These are phyloP conservation scores for Palythoa heliodiscus DNA, from an alignment of 92 coral and sea anemone genomes.

Conservation along the genomic window DNA sequence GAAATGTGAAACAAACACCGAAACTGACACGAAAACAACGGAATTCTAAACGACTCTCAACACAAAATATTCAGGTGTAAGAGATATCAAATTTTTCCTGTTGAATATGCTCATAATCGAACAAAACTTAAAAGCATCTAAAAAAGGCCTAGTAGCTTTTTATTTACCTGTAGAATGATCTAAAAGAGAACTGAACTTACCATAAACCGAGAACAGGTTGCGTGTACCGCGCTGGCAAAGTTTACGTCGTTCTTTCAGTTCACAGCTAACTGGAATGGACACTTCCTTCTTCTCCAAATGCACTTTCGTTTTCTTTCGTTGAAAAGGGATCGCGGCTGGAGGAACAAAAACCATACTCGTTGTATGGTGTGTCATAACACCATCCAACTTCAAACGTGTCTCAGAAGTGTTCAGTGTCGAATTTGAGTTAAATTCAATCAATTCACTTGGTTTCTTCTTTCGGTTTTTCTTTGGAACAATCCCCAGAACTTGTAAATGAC, in stretches of 20 bases:
- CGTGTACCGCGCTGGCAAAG: constrained; percentile 67
- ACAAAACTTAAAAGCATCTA: not conserved
- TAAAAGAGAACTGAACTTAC: constrained; percentile 60
- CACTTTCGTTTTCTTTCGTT: constrained; percentile 69
- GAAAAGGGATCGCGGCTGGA: constrained; percentile 63
- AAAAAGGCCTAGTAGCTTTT: not conserved
- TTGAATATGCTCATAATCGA: not conserved
- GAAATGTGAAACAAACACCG: constrained; percentile 31
- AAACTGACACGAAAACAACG: constrained; percentile 22
- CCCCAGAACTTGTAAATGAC: constrained; percentile 98
- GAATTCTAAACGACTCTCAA: constrained; percentile 15
- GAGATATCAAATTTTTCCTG: not conserved
- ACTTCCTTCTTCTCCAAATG: constrained; percentile 55
- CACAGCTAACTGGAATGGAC: constrained; percentile 67
- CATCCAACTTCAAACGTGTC: constrained; percentile 75
- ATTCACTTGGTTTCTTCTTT: constrained; percentile 90
- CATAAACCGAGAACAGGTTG: constrained; percentile 82
- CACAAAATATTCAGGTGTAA: not conserved
- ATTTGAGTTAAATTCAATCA: constrained; percentile 63
- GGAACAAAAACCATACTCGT: constrained; percentile 81
- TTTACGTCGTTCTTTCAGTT: constrained; percentile 68
- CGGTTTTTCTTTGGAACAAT: constrained; percentile 94
- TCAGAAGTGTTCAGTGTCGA: constrained; percentile 55
- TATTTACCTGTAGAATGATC: constrained; percentile 3
- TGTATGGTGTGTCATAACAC: constrained; percentile 66